Evolutionary conservation across 1,140 invertebrate species (phyloP).

Genomic region (Batillaria attramentaria): DNA sequence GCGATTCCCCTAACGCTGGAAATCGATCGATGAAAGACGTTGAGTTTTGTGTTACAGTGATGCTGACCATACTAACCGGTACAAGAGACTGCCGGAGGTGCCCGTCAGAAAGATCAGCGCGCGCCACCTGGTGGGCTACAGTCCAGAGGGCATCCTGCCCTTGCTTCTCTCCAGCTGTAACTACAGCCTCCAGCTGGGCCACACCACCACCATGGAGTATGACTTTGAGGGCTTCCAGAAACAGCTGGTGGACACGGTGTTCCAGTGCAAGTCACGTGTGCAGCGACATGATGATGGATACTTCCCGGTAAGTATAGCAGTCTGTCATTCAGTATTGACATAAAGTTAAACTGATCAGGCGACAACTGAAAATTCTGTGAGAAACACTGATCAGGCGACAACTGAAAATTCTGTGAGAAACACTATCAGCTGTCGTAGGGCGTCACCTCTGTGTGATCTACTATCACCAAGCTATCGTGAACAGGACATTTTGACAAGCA

Average conservation of each 20-base stretch:
- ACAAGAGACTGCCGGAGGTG: conserved; percentile 34
- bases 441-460: not conserved
- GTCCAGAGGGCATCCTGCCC: conserved; percentile 59
- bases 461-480: no score
- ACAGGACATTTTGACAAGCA: no score
- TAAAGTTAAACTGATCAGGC: not conserved
- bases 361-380: no score
- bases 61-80: no score
- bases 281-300: not conserved
- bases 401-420: no score
- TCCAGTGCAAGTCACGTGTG: conserved; percentile 47
- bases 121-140: conserved; percentile 54
- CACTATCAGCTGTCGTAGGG: not conserved
- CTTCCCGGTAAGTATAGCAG: conserved; percentile 23
- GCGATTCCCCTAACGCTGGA: no score
- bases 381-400: no score
- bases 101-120: conserved; percentile 33
- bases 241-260: conserved; percentile 46
- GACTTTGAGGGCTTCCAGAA: conserved; percentile 52
- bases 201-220: conserved; percentile 48
- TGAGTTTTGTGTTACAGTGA: no score
- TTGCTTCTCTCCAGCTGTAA: conserved; percentile 57
- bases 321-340: no score
- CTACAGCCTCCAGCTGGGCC: conserved; percentile 54
- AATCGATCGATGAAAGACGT: no score